Evolutionary conservation across 2,888 invertebrate species (phyloP).

Genomic region (Erebia aethiops): DNA sequence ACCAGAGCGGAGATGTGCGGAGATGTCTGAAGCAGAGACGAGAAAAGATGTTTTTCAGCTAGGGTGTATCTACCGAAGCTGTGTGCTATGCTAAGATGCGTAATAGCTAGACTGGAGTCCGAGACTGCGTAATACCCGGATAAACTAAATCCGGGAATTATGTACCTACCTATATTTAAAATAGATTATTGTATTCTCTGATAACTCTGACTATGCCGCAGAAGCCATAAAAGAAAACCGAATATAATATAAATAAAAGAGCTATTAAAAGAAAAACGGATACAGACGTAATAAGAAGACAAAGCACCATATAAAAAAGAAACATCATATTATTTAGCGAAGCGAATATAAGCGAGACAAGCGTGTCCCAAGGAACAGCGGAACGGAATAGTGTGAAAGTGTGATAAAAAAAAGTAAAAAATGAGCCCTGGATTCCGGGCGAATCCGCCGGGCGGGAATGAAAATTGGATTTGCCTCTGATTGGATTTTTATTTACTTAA

Average conservation of each 20-base stretch:
- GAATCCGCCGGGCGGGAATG: slow-evolving; percentile 76
- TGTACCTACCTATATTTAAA: too few relatives aligned
- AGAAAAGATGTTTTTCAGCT: too few relatives aligned
- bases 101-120: too few relatives aligned
- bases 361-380: slow-evolving; percentile 36
- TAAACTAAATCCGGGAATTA: too few relatives aligned
- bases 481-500: slow-evolving; percentile 84
- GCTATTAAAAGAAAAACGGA: neutral
- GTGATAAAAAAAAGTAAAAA: slow-evolving; percentile 61
- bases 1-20: too few relatives aligned
- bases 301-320: neutral
- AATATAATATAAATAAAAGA: neutral
- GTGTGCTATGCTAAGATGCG: too few relatives aligned
- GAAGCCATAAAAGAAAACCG: too few relatives aligned
- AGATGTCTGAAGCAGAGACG: too few relatives aligned
- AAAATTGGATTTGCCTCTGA: slow-evolving; percentile 82
- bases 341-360: slow-evolving; percentile 32
- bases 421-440: slow-evolving; percentile 67
- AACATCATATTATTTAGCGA: slow-evolving; percentile 28
- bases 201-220: too few relatives aligned
- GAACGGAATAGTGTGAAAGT: slow-evolving; percentile 67
- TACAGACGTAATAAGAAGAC: neutral
- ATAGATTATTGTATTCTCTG: too few relatives aligned
- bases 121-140: too few relatives aligned
- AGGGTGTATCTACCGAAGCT: too few relatives aligned